These are phyloP conservation scores for Dicerorhinus sumatrensis DNA, from an alignment of 2,113 vertebrate species.

Conservation along the genomic window DNA sequence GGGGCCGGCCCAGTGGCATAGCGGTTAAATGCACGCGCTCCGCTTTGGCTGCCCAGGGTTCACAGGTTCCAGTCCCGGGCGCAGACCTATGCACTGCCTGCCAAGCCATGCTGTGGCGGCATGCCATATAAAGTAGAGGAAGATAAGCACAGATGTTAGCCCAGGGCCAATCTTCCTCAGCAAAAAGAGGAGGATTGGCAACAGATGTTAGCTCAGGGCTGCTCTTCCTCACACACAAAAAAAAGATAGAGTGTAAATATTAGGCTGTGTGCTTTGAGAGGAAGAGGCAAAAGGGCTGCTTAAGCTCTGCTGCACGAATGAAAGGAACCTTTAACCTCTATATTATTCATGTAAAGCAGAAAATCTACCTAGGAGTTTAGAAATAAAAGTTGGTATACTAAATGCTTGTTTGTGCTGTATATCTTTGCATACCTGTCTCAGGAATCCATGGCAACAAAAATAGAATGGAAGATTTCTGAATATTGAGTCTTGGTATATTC, in stretches of 20 bases:
- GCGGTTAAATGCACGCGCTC: too few relatives aligned
- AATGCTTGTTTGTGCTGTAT: neutral
- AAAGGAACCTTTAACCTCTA: neutral
- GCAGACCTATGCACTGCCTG: too few relatives aligned
- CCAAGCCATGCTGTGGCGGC: too few relatives aligned
- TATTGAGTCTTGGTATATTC: neutral
- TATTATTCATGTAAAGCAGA: neutral
- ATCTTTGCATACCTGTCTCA: neutral
- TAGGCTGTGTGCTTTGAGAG: neutral
- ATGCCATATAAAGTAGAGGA: too few relatives aligned
- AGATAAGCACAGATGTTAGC: too few relatives aligned
- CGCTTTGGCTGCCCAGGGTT: too few relatives aligned
- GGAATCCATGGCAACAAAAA: neutral
- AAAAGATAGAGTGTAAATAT: neutral
- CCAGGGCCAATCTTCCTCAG: too few relatives aligned
- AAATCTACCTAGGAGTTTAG: neutral
- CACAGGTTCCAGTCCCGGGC: too few relatives aligned
- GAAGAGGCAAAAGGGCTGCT: neutral
- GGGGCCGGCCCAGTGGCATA: too few relatives aligned
- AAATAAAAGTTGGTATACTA: neutral
- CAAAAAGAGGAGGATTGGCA: too few relatives aligned
- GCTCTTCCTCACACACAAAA: too few relatives aligned
- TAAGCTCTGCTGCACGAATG: fast-evolving
- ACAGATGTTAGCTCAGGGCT: too few relatives aligned
- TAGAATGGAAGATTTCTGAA: neutral